Base-by-base conservation (phyloP, 2,888 invertebrate genomes). In the Blera fallax region DNA sequence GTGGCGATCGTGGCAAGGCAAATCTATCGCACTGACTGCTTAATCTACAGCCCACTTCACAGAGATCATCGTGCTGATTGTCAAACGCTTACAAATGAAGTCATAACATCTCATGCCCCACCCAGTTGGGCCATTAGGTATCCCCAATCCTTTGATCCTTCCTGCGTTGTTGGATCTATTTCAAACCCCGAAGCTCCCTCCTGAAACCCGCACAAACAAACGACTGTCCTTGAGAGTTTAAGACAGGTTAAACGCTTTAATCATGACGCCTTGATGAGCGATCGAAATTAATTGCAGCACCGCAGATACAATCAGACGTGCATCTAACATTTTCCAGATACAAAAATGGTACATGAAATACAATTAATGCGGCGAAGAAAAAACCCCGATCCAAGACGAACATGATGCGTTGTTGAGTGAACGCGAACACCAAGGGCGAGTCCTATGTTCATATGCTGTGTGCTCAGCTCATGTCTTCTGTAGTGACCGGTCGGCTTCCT, bases 271-370 rank as follows among this genome's bases (percentile, higher is more conserved):
- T 60, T 18, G 77, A 83, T 64, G 73, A 83, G 72, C 60, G 83
- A 62, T 79, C 78, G 54, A 79, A 73, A 73, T 78, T 78, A 78
- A 79, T 79, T 83, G 73, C 77, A 58, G 32, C 77, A 52, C 69
- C 11, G 40, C 78, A 69, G 79, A 79, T 79, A 56, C 73, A 79
- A 84, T 84, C 83, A 24, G 73, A 64, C 62, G 69, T 64, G 64
- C 48, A 74, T 84, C 83, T 84, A 84, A 84, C 83, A 84, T 79
- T 83, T 83, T 73, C 72, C 78, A 43, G 73, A 52, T 83, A 84
- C 79, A 74, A 69, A 84, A 84, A 74, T 73, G 73, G 56, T 77
- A 84, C 83, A 84, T 69, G 83, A 74, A 64, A 64, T 84, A 79
- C 83, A 74, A 79, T 84, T 79, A 84, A 79, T 58, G 78, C 58